Percentiles rank a stretch among this genome's conserved stretches.
Evolutionary conservation across 2,797 vertebrate species (phyloP).

Genomic region (Epinephelus awoara): DNA sequence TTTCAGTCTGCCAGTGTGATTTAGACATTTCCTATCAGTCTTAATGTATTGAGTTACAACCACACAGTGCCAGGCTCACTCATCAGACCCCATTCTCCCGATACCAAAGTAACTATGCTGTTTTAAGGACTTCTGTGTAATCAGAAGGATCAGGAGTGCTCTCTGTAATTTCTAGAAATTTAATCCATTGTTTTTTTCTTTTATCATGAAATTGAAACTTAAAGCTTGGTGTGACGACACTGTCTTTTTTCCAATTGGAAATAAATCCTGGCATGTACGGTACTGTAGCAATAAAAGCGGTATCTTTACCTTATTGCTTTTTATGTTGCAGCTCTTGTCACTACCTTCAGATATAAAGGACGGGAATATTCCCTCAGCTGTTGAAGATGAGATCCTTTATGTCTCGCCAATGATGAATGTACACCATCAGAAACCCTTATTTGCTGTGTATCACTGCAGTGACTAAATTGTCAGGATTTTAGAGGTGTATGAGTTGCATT

Average conservation of each 20-base stretch:
- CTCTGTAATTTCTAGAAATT: conserved; percentile 10
- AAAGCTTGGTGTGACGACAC: not conserved
- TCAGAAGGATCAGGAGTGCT: conserved; percentile 33
- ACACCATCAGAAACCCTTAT: conserved; percentile 40
- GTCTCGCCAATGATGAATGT: conserved; percentile 60
- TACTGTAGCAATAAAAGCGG: conserved; percentile 15
- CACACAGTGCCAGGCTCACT: conserved; percentile 49
- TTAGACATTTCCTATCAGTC: conserved; percentile 15
- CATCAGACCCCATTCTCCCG: conserved; percentile 30
- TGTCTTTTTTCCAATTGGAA: not conserved
- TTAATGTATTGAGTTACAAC: conserved; percentile 20
- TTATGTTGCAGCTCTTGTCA: not conserved
- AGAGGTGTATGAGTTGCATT: not conserved
- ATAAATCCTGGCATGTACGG: not conserved
- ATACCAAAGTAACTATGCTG: conserved; percentile 60
- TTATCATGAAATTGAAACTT: conserved; percentile 11
- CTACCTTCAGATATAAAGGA: not conserved
- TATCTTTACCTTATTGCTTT: conserved; percentile 17
- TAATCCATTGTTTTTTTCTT: not conserved
- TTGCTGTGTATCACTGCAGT: conserved; percentile 17
- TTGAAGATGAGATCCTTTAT: conserved; percentile 14
- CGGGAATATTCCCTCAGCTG: not conserved
- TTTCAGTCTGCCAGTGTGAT: conserved; percentile 22
- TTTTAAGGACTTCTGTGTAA: conserved; percentile 31
- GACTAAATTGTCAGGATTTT: conserved; percentile 6